phyloP scores from a whole-genome alignment of 2,888 invertebrate genomes.

The Megalurothrips usitatus region DNA sequence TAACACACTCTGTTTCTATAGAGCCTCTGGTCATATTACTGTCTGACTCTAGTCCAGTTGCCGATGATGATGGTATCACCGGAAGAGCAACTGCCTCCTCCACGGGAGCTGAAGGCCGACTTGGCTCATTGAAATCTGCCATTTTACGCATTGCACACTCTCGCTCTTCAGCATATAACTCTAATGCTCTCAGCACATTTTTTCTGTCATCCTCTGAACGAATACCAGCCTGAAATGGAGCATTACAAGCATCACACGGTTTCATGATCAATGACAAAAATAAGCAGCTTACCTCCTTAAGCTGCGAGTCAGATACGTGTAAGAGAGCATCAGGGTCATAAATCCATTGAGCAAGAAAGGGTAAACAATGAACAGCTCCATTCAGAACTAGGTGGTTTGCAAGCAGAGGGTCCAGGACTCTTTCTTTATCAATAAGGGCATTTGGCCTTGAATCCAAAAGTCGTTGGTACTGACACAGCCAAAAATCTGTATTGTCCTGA shows the following conservation, averaged over 20 bases:
- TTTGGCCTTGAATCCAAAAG: slow-evolving; percentile 71
- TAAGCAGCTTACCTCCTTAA: background rate
- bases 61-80: slow-evolving; percentile 38
- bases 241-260: background rate
- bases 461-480: slow-evolving; percentile 77
- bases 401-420: slow-evolving; percentile 60
- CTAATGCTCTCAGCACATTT: slow-evolving; percentile 59
- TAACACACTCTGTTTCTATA: slow-evolving; percentile 67
- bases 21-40: slow-evolving; percentile 42
- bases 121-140: background rate
- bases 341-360: slow-evolving; percentile 60
- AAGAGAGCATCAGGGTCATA: slow-evolving; percentile 27
- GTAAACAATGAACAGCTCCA: slow-evolving; percentile 70
- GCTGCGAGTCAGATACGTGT: background rate
- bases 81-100: slow-evolving; percentile 40
- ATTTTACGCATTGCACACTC: slow-evolving; percentile 32
- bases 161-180: slow-evolving; percentile 38
- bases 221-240: slow-evolving; percentile 52
- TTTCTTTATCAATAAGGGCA: slow-evolving; percentile 57
- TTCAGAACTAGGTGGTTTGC: slow-evolving; percentile 65
- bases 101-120: slow-evolving; percentile 42
- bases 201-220: slow-evolving; percentile 54
- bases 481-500: slow-evolving; percentile 50
- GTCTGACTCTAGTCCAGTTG: slow-evolving; percentile 44
- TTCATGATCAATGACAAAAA: no score